Conservation (phyloP, 2,797 vertebrate genomes). For the Micropoecilia bifurca region DNA sequence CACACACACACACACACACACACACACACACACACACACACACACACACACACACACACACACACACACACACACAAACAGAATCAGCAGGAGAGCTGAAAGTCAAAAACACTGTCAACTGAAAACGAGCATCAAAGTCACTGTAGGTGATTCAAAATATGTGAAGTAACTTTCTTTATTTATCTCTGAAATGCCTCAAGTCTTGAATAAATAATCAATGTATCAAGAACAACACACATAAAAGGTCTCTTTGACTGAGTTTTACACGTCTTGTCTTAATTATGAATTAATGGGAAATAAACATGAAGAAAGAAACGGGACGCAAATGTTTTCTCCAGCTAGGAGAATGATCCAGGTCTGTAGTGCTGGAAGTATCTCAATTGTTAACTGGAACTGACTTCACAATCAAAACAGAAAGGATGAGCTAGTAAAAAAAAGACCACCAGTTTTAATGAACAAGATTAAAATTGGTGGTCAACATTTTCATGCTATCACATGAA, state of each 20-base stretch:
- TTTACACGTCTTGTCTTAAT: background rate
- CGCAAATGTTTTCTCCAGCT: background rate
- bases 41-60: no score
- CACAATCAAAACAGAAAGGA: background rate
- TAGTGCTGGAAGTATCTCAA: background rate
- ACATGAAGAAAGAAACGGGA: background rate
- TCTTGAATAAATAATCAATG: slow-evolving; percentile 11
- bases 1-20: slow-evolving; percentile 18
- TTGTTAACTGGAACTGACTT: background rate
- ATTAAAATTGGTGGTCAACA: no score
- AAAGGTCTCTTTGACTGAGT: background rate
- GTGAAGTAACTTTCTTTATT: background rate
- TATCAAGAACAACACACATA: slow-evolving; percentile 1
- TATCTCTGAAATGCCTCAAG: slow-evolving; percentile 10
- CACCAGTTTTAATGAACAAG: background rate
- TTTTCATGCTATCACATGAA: background rate
- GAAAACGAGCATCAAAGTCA: slow-evolving; percentile 15
- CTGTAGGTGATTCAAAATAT: slow-evolving; percentile 3
- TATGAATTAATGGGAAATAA: background rate
- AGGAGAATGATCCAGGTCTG: background rate
- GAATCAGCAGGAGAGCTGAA: slow-evolving; percentile 36
- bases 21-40: no score
- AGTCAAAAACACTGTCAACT: slow-evolving; percentile 6
- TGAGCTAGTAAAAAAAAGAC: background rate
- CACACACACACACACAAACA: slow-evolving; percentile 2